Conservation (phyloP, 2,113 vertebrate species). For the Siniperca knerii region DNA sequence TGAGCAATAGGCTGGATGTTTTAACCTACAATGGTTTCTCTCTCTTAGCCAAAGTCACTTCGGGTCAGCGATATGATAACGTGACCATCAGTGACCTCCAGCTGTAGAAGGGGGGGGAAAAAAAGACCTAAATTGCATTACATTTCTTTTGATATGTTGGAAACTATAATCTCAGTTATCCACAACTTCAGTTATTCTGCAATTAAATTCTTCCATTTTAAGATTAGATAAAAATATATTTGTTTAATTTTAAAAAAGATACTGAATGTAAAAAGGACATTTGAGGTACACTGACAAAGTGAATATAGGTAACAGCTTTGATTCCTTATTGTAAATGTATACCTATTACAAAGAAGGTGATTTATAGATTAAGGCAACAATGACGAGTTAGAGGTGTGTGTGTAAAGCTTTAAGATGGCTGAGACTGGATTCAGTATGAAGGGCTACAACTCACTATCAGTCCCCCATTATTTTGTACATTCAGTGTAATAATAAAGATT, state of each 20-base stretch:
- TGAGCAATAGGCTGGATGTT: conserved; percentile 22
- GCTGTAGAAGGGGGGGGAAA: background rate
- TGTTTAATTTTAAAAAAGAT: background rate
- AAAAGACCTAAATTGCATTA: background rate
- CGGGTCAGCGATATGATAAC: conserved; percentile 37
- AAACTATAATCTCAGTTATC: background rate
- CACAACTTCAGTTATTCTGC: background rate
- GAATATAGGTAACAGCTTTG: background rate
- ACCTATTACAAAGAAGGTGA: background rate
- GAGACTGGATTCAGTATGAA: conserved; percentile 1
- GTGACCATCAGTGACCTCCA: conserved; percentile 30
- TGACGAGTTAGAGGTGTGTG: background rate
- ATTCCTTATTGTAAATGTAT: background rate
- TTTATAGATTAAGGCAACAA: background rate
- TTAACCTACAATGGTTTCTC: conserved; percentile 26
- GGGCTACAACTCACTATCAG: background rate
- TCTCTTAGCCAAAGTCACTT: conserved; percentile 46
- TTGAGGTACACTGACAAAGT: background rate
- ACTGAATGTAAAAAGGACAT: background rate
- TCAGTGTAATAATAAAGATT: conserved; percentile 18
- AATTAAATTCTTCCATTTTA: no score
- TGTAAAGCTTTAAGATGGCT: conserved; percentile 4
- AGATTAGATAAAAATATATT: background rate
- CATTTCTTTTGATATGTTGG: conserved; percentile 1
- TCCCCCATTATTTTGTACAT: conserved; percentile 5